Base-by-base conservation (phyloP, 2,113 vertebrate genomes). In the Fregata magnificens region DNA sequence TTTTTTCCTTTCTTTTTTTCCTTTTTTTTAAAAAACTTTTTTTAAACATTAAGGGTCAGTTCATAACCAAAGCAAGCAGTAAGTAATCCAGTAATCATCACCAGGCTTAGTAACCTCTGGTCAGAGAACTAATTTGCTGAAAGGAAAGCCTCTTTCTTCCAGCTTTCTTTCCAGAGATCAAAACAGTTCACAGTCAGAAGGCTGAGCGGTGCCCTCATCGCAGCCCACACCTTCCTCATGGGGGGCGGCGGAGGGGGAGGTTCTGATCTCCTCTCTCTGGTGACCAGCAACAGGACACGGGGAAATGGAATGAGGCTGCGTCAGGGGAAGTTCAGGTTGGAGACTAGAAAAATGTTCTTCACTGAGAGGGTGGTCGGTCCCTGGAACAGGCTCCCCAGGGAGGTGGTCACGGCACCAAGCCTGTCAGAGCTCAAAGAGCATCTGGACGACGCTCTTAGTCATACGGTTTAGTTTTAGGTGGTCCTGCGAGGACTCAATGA, bases 271-370 rank as follows among this genome's bases (percentile, higher is more conserved):
- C 3, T 10, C 24, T 69, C 61, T 21, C 61, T 80, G 61, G 49
- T n/a, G 49, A 65, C n/a, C 34, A 11, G 2, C 0, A 0, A 16
- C 11, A 31, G 53, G 81, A 45, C 32, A 21, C 1, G 1, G 50
- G 34, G 25, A 62, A 45, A 53, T 24, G 6, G 38, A 74, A 88
- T 0, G 0, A 40, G 61, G 28, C 28, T 65, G n/a, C 11, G 0
- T 38, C 20, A 29, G 25, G 42, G 16, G 31, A n/a, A 16, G 16
- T 24, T 42, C 36, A 69, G 13, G 24, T 5, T 50, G 62, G 12
- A 31, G 44, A 17, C 10, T 4, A 40, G 61, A 50, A 34, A 40
- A 34, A 49, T 13, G 45, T 31, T 52, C 21, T 87, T 78, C 26
- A 17, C 45, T 6, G 32, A 58, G 44, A 36, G 32, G 31, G 62